Evolutionary conservation across 2,797 vertebrate species (phyloP), one percentile per base, ranked within the genome.

Genomic region (Perodicticus potto): DNA sequence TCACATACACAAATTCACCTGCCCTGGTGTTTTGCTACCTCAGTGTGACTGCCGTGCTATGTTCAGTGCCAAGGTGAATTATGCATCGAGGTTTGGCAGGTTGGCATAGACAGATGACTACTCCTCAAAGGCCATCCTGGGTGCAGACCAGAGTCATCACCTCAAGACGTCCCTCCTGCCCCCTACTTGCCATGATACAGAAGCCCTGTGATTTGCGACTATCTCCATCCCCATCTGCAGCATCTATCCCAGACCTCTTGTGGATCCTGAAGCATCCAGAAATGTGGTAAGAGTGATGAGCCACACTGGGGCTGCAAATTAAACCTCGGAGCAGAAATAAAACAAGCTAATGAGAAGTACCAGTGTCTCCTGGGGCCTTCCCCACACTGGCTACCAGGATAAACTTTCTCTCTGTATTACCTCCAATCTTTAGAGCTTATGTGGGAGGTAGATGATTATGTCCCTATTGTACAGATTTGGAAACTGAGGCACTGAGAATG

Each of bases 91-190:
- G 27, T 85, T n/a, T 76, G 87, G 78, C 84, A 94, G 94, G 53
- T 7, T 94, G 96, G 93, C 95, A 78, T 82, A 94, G 81, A 87
- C 20, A 57, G 96, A 73, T 9, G 0, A 92, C 94, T 85, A 81
- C 81, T 74, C 34, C 63, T 78, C 63, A 27, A 84, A 96, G 96
- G 95, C 92, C 95, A 8, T 0, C 20, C 87, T 3, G 22, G n/a
- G 87, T 78, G 49, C 61, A 69, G 32, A n/a, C 43, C 61, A 74
- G 57, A 63, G 14, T 45, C 53, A 7, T 49, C 72, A 53, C 80
- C 63, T 78, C 9, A 16, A 77, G 89, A 81, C 63, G 43, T 34
- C 70, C 55, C 20, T 49, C 78, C 59, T 12, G 25, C 16, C 17
- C 8, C 45, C 34, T 19, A 1, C 69, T 37, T 3, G 0, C 86